These are phyloP conservation scores for Isoperla grammatica DNA, from an alignment of 2,888 invertebrate genomes.

Conservation along the genomic window DNA sequence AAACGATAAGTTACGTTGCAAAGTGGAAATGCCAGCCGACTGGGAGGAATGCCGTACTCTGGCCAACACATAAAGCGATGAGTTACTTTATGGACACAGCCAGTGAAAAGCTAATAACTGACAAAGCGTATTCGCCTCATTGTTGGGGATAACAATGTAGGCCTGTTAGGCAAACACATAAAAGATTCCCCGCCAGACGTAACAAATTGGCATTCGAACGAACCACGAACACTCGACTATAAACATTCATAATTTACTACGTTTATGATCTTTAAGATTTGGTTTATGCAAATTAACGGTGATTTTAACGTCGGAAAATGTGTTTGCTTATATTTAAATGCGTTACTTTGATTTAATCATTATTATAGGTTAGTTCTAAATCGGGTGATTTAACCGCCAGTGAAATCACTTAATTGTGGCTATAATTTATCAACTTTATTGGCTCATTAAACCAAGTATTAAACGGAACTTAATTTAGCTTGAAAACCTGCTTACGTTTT, in stretches of 20 bases:
- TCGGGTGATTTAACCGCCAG: background rate
- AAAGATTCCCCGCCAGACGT: too few relatives aligned
- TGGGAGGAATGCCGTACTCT: too few relatives aligned
- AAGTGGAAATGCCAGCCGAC: too few relatives aligned
- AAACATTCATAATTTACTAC: too few relatives aligned
- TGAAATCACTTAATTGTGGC: conserved; percentile 23
- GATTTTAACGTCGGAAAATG: conserved; percentile 11
- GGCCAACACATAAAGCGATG: background rate
- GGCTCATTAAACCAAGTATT: background rate
- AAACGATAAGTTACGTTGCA: too few relatives aligned
- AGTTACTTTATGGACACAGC: background rate
- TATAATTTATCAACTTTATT: conserved; percentile 15
- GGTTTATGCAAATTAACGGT: conserved; percentile 17
- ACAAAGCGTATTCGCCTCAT: background rate
- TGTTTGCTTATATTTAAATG: conserved; percentile 9
- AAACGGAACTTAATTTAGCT: background rate
- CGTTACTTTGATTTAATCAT: conserved; percentile 13
- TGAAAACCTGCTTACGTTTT: background rate
- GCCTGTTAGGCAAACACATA: too few relatives aligned
- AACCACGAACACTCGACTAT: background rate
- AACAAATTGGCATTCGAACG: background rate
- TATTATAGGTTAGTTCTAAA: conserved; percentile 5
- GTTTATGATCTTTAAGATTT: background rate
- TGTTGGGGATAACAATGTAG: too few relatives aligned
- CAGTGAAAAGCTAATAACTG: background rate